These are phyloP conservation scores for Oryzias curvinotus DNA, from an alignment of 2,113 vertebrate genomes.

Conservation along the genomic window DNA sequence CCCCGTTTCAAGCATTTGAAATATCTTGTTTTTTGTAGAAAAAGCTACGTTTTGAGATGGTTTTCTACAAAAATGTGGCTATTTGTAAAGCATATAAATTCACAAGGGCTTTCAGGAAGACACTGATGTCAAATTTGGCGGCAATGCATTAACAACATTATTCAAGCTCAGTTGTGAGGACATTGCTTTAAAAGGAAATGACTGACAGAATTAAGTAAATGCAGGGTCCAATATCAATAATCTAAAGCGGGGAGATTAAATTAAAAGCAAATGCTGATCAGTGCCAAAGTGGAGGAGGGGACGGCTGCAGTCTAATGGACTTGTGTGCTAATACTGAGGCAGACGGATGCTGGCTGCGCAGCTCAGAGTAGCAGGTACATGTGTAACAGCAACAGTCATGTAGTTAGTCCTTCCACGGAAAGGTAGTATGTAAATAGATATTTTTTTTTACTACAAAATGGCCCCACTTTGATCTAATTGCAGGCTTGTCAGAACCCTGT, in stretches of 20 bases:
- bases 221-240: slow-evolving; percentile 53
- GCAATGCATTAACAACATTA: slow-evolving; percentile 53
- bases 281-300: slow-evolving; percentile 49
- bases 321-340: slow-evolving; percentile 14
- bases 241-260: slow-evolving; percentile 39
- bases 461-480: neutral
- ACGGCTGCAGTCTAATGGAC: slow-evolving; percentile 22
- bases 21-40: neutral
- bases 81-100: slow-evolving; percentile 49
- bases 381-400: neutral
- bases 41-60: slow-evolving; percentile 2
- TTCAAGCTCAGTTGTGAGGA: slow-evolving; percentile 45
- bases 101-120: slow-evolving; percentile 46
- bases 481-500: slow-evolving; percentile 12
- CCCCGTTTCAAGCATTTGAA: too few species aligned
- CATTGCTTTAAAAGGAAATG: slow-evolving; percentile 63
- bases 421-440: neutral
- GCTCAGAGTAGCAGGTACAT: slow-evolving; percentile 4
- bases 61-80: slow-evolving; percentile 22
- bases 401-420: neutral
- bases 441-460: slow-evolving; percentile 2
- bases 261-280: slow-evolving; percentile 53
- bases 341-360: slow-evolving; percentile 14
- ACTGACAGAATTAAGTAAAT: slow-evolving; percentile 58
- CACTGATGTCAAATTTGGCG: slow-evolving; percentile 49